These are phyloP conservation scores for Thalpophila matura DNA, from an alignment of 2,888 invertebrate species.

Conservation along the genomic window DNA sequence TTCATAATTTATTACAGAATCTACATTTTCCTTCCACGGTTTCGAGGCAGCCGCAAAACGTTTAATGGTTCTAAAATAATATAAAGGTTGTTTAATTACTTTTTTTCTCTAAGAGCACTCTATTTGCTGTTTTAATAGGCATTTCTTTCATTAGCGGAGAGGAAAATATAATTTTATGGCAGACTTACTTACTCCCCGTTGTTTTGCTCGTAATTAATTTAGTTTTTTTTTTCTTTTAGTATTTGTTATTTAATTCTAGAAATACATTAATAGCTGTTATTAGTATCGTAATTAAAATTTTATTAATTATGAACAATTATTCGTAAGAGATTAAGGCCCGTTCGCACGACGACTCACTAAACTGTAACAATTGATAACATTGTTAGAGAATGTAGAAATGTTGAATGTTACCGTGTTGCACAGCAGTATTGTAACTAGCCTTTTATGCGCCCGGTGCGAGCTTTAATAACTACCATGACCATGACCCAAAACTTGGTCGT, in stretches of 20 bases:
- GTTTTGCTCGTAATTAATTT: slow-evolving; percentile 29
- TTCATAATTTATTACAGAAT: slow-evolving; percentile 12
- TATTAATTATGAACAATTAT: no score
- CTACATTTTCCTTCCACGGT: slow-evolving; percentile 2
- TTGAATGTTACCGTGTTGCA: no score
- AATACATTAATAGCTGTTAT: background rate
- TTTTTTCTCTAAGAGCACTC: slow-evolving; percentile 59
- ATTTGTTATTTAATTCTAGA: background rate
- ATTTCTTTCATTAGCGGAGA: slow-evolving; percentile 60
- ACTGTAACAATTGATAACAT: no score
- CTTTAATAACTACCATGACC: no score
- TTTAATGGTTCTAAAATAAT: slow-evolving; percentile 45
- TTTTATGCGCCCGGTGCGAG: no score
- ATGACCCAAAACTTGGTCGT: no score
- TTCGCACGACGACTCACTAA: no score
- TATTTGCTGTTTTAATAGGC: slow-evolving; percentile 64
- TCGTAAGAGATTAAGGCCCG: no score
- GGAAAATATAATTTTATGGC: slow-evolving; percentile 51
- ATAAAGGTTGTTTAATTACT: slow-evolving; percentile 64
- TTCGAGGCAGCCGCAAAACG: slow-evolving; percentile 20
- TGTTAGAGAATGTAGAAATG: no score
- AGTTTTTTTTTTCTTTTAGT: background rate
- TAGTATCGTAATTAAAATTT: no score
- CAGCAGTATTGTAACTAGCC: no score
- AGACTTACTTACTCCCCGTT: slow-evolving; percentile 6